These are phyloP conservation scores for Uropetala carovei DNA, from an alignment of 2,888 invertebrate genomes.

Conservation along the genomic window DNA sequence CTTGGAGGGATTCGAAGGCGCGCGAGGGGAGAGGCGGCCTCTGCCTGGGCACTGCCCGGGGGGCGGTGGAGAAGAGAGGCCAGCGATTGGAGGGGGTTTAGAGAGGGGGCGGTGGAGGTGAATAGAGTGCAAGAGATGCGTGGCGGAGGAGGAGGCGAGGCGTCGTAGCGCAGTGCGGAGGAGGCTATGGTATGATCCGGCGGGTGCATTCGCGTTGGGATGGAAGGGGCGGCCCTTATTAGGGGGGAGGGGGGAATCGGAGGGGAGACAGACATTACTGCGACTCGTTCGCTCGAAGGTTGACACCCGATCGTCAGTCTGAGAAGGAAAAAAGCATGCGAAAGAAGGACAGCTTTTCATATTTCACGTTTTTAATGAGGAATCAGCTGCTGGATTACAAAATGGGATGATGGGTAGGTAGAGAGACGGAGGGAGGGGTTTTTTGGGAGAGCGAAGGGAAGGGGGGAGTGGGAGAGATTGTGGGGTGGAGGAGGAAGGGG, in stretches of 20 bases:
- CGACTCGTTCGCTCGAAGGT: background rate
- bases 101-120: too few relatives aligned
- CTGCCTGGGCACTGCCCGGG: too few relatives aligned
- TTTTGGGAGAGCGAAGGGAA: background rate
- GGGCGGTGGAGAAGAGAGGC: too few relatives aligned
- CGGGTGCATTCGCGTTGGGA: too few relatives aligned
- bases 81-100: too few relatives aligned
- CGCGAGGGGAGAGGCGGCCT: too few relatives aligned
- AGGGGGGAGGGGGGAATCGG: background rate
- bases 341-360: constrained; percentile 18
- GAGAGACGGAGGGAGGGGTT: background rate
- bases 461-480: background rate
- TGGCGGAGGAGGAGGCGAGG: too few relatives aligned
- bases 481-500: background rate
- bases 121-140: too few relatives aligned
- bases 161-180: too few relatives aligned
- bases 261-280: background rate
- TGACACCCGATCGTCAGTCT: constrained; percentile 48
- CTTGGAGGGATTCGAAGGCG: too few relatives aligned
- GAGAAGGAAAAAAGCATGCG: constrained; percentile 25
- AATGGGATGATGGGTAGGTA: background rate
- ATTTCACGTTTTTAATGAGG: constrained; percentile 64
- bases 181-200: too few relatives aligned
- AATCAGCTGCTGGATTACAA: background rate
- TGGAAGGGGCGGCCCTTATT: too few relatives aligned